Base-by-base conservation (phyloP, 2,888 invertebrate species). In the Chydorus sphaericus region DNA sequence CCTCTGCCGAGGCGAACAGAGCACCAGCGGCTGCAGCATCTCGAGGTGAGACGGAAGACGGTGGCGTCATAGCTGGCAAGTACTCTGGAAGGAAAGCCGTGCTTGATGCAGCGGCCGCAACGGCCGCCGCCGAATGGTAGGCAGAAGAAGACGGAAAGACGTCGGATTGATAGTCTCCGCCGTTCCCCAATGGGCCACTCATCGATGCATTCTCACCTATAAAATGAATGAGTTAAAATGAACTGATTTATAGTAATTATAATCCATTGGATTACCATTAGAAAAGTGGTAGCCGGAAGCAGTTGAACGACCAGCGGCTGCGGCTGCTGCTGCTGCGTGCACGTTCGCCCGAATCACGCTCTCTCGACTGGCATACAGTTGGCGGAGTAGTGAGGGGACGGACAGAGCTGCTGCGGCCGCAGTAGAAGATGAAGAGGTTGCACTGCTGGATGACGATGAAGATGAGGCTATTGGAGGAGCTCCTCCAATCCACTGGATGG, bases 21-120 rank as follows among this genome's bases (percentile, higher is more conserved):
- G 70, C 63, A 81, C 82, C 63, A 79, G 85, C 67, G n/a, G n/a
- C n/a, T 77, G 78, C 69, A 73, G 82, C 89, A 66, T 93, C 93
- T 59, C 92, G 77, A 0, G 94, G 93, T 5, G 93, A 93, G 2
- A 93, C 93, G 4, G 93, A 93, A n/a, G 91, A 90, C 54, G 94
- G 94, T 54, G 93, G 93, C 4, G 93, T 93, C 88, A 94, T 93
- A 50, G 90, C 89, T 38, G 89, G 85, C 23, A 63, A 62, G 52
- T 63, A 63, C 1, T 60, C 70, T 66, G 63, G 62, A 28, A 64
- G 62, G 50, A 62, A 63, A 48, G 61, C 63, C 37, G 70, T 67
- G 44, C 26, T 14, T 4, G 44, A 23, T 23, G 23, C 38, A 38
- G 70, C 67, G n/a, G n/a, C n/a, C n/a, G n/a, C n/a, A n/a, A n/a